Percentiles rank a stretch among this genome's conserved stretches.
These are phyloP conservation scores for Phoenicopterus ruber DNA, from an alignment of 2,113 vertebrate species.

Conservation along the genomic window DNA sequence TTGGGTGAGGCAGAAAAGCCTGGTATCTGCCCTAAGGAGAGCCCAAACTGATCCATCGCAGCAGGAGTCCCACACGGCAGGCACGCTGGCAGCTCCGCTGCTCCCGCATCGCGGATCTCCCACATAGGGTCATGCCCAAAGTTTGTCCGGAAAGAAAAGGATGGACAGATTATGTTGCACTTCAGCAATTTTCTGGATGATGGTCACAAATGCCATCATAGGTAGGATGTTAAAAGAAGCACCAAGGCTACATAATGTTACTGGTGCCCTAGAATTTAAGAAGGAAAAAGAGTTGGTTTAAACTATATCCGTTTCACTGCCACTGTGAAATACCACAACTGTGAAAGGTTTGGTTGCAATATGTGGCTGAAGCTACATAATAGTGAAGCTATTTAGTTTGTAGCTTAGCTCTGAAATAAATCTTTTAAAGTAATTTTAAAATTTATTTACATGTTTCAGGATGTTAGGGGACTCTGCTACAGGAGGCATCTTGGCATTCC, in stretches of 20 bases:
- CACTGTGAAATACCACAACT: background rate
- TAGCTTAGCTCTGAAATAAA: background rate
- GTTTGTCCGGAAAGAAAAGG: background rate
- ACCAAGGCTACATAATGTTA: background rate
- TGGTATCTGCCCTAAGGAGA: background rate
- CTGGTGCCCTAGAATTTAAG: background rate
- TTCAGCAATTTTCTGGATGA: background rate
- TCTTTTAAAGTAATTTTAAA: background rate
- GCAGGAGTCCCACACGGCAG: background rate
- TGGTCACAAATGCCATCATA: background rate
- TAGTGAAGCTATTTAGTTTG: background rate
- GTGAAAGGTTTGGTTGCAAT: background rate
- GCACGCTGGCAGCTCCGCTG: accelerated
- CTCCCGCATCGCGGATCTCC: accelerated
- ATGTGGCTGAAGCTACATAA: background rate
- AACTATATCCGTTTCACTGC: background rate
- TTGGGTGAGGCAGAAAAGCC: background rate
- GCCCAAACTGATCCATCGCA: background rate
- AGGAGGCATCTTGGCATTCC: background rate
- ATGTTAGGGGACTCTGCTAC: background rate
- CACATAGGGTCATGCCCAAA: background rate
- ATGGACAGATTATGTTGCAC: background rate
- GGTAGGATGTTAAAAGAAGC: background rate
- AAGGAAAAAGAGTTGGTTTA: background rate
- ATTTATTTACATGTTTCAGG: background rate